Evolutionary conservation across 2,113 vertebrate species (phyloP).

Genomic region (Nothoprocta perdicaria): DNA sequence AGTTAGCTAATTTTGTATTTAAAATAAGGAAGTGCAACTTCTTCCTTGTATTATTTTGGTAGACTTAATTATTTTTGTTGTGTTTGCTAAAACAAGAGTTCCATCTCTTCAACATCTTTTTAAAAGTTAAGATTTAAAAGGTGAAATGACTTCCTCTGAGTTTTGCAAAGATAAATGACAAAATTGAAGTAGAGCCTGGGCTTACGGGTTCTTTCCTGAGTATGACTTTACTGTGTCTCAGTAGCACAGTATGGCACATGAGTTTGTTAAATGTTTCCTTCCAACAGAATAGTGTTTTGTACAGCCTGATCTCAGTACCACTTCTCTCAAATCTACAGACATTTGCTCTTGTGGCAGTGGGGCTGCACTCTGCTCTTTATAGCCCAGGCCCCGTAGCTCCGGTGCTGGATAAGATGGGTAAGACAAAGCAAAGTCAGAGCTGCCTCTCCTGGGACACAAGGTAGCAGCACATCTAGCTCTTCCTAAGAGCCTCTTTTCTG

Average conservation of each 20-base stretch:
- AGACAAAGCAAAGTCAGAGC: background rate
- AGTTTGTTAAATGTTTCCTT: background rate
- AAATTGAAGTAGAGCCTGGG: background rate
- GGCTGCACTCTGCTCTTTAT: background rate
- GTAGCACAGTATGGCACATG: background rate
- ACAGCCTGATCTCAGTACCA: background rate
- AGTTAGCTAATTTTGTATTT: background rate
- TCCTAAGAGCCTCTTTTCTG: background rate
- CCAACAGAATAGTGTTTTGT: background rate
- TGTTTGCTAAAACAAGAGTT: background rate
- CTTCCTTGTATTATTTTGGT: background rate
- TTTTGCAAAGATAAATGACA: background rate
- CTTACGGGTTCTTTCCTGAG: background rate
- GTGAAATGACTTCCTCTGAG: background rate
- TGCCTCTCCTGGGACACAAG: background rate
- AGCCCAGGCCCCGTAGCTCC: background rate
- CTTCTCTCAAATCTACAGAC: background rate
- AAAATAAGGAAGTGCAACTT: conserved; percentile 48
- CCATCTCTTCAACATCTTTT: background rate
- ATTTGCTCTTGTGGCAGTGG: background rate
- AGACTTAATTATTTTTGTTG: background rate
- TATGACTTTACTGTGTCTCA: background rate
- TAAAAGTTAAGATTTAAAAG: background rate
- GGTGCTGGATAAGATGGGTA: background rate
- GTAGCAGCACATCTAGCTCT: background rate